These are phyloP conservation scores for Cirrhinus mrigala DNA, from an alignment of 2,797 vertebrate species.

Conservation along the genomic window DNA sequence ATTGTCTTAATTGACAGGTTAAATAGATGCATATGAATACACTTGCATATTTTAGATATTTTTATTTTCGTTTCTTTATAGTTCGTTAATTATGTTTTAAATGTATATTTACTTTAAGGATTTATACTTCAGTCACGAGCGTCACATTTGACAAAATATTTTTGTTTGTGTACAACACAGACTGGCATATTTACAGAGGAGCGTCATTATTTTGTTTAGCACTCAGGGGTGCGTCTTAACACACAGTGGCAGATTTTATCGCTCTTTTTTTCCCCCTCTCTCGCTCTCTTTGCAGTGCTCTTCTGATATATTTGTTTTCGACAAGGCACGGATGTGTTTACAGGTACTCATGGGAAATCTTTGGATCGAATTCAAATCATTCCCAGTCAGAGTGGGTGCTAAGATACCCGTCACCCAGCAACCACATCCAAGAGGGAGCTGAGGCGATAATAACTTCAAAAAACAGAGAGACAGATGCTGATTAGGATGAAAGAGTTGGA, in stretches of 20 bases:
- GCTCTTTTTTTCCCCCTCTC: constrained; percentile 58
- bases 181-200: constrained; percentile 82
- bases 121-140: constrained; percentile 2
- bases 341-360: constrained; percentile 99
- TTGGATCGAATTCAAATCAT: constrained; percentile 99
- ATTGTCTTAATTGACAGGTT: constrained; percentile 81
- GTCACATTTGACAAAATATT: constrained; percentile 63
- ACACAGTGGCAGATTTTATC: constrained; percentile 83
- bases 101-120: not conserved
- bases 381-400: constrained; percentile 99
- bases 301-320: constrained; percentile 98
- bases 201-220: constrained; percentile 85
- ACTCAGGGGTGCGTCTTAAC: constrained; percentile 81
- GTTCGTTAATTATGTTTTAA: not conserved
- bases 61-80: not conserved
- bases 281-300: constrained; percentile 75
- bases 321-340: constrained; percentile 99
- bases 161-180: constrained; percentile 77
- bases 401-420: constrained; percentile 99
- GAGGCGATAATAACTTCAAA: constrained; percentile 99
- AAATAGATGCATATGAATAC: constrained; percentile 76
- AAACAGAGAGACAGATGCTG: constrained; percentile 99
- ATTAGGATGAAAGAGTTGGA: constrained; percentile 91
- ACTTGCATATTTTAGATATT: constrained; percentile 44
- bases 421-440: constrained; percentile 99